Evolutionary conservation across 2,797 vertebrate species (phyloP).

Genomic region (Manis pentadactyla): DNA sequence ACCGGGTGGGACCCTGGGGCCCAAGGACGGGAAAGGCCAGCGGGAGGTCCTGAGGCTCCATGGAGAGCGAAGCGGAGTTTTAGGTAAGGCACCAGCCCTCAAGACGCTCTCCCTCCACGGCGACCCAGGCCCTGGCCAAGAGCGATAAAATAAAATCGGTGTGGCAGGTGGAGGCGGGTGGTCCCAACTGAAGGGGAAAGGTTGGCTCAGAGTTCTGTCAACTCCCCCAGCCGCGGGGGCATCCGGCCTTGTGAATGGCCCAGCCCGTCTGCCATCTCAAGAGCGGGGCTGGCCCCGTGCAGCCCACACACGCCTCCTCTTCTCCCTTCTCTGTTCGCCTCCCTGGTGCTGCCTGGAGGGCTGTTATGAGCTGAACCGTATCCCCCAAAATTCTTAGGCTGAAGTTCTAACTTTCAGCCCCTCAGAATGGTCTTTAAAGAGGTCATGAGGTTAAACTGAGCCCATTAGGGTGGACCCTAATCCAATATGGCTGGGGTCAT

Average conservation of each 20-base stretch:
- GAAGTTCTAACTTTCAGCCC: not conserved
- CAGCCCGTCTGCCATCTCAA: not conserved
- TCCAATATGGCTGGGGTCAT: not conserved
- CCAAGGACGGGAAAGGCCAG: not conserved
- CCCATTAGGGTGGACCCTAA: not conserved
- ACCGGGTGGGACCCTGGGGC: not conserved
- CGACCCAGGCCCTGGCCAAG: not conserved
- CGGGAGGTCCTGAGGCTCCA: not conserved
- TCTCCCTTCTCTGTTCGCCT: not conserved
- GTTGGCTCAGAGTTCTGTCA: not conserved
- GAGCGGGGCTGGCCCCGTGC: not conserved
- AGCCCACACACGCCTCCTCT: not conserved
- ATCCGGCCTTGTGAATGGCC: accelerated
- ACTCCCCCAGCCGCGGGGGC: not conserved
- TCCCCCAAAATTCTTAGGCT: not conserved
- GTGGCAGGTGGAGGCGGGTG: accelerated
- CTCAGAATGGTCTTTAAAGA: not conserved
- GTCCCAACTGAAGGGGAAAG: not conserved
- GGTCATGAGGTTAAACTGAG: not conserved
- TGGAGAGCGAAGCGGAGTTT: not conserved
- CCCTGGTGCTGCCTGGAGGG: not conserved
- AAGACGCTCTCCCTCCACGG: not conserved
- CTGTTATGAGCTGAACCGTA: not conserved
- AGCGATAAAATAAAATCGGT: not conserved
- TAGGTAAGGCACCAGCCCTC: not conserved